Evolutionary conservation across 2,797 vertebrate genomes (phyloP), one percentile per base, ranked within the genome.

Genomic region (Microtus californicus): DNA sequence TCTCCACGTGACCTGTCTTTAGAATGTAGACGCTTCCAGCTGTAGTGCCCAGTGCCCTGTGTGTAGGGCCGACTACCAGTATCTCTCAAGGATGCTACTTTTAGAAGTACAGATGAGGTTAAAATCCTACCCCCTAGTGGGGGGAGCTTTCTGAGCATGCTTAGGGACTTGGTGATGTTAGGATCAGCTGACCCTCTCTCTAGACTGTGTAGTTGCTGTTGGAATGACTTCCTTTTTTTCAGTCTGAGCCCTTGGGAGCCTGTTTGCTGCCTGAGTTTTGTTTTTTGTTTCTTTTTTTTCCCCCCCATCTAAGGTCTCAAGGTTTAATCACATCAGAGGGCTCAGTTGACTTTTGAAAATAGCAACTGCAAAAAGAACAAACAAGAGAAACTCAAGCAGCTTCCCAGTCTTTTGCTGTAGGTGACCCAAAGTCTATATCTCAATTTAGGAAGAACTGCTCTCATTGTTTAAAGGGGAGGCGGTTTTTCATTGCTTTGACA

Each of bases 21-120:
- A 78, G 94, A 77, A 74, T 12, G 43, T 29, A 90, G 67, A 71
- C 56, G 2, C 69, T 89, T 92, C 93, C 89, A 95, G 96, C 54
- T 63, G 1, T 17, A 56, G 82, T 5, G 25, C 63, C 37, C 61
- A 19, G 0, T 23, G 27, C 27, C 54, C 54, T 56, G 5, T 6
- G 17, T 56, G 4, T 5, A 29, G 43, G 6, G 37, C 61, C 54
- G 14, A 51, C 31, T 67, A 3, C 77, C 23, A 13, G 79, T 29
- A 7, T 73, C 80, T 34, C 7, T 85, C 14, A 48, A 51, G 48
- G 92, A n/a, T 91, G 89, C 59, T 31, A 6, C 14, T 15, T 51
- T 27, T 88, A 87, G 92, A 67, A 92, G 79, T 71, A 54, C 3
- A 13, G 34, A 31, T 23, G 61, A 81, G 48, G 40, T 12, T 9